Evolutionary conservation across 64 coral and sea anemone species (phyloP), one percentile per base, ranked within the genome.

Genomic region (Actinia equina): DNA sequence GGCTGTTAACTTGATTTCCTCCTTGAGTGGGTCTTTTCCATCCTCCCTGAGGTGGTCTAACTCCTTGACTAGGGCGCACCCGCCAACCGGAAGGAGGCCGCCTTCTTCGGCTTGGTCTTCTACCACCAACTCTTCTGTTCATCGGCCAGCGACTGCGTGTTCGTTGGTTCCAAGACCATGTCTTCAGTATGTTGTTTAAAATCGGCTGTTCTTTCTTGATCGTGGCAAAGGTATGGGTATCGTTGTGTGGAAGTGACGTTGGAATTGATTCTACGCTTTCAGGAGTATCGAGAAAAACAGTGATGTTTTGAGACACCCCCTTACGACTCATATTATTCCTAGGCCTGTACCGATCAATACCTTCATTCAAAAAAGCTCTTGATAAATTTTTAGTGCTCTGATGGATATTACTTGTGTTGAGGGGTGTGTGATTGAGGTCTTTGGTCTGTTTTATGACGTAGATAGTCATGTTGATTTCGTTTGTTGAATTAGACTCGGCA

Each of bases 121-220:
- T 30, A n/a, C 69, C n/a, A 37, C 27, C 26, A 26, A 30, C 25
- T 74, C n/a, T 10, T 74, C 69, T 74, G 25, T 30, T 74, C 3
- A n/a, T n/a, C n/a, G n/a, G 23, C 26, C 69, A 37, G 0, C 69
- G 69, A 4, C 25, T 23, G 3, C 69, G 9, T 14, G 69, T 74
- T 37, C 69, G n/a, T 41, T 74, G 69, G 69, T 74, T 74, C 69
- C 69, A 74, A 1, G 69, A 74, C 69, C 69, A 74, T 30, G 69
- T 15, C 26, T 74, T 74, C 11, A 41, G 69, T 26, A 14, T 74
- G 14, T 74, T 74, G 9, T 37, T 3, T 19, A 65, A 22, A 7
- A 65, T 65, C 22, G 0, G 27, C 26, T 30, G 18, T 74, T 37
- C 69, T 13, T 74, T 41, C 12, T 41, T 74, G 69, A 13, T 65